phyloP scores from a whole-genome alignment of 2,113 vertebrate species.

The Zosterops hypoxanthus region DNA sequence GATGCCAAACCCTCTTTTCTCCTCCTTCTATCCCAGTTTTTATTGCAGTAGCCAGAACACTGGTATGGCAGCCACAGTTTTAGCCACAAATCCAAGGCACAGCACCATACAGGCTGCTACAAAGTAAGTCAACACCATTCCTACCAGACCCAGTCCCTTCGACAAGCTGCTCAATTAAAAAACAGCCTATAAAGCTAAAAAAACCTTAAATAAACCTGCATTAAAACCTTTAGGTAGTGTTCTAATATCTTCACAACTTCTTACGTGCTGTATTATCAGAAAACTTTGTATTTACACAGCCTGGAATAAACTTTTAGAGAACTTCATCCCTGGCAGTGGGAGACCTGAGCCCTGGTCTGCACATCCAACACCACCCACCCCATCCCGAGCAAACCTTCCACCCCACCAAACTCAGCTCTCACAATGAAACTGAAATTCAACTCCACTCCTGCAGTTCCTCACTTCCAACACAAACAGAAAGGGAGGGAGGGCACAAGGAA shows the following conservation, averaged over 20 bases:
- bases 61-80: background rate
- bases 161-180: background rate
- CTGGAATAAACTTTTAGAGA: background rate
- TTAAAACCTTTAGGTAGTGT: accelerated
- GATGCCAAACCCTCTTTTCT: background rate
- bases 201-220: background rate
- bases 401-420: background rate
- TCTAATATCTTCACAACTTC: background rate
- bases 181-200: background rate
- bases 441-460: background rate
- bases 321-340: background rate
- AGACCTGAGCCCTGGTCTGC: background rate
- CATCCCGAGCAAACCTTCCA: background rate
- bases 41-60: background rate
- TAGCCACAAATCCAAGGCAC: background rate
- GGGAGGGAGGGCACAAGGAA: background rate
- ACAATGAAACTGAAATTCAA: background rate
- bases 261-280: background rate
- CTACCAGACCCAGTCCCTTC: background rate
- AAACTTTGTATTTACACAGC: background rate
- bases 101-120: background rate
- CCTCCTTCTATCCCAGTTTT: background rate
- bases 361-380: background rate
- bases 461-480: background rate
- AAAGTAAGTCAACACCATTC: background rate